Base-by-base conservation (phyloP, 2,888 invertebrate genomes). In the Tridacna gigas region DNA sequence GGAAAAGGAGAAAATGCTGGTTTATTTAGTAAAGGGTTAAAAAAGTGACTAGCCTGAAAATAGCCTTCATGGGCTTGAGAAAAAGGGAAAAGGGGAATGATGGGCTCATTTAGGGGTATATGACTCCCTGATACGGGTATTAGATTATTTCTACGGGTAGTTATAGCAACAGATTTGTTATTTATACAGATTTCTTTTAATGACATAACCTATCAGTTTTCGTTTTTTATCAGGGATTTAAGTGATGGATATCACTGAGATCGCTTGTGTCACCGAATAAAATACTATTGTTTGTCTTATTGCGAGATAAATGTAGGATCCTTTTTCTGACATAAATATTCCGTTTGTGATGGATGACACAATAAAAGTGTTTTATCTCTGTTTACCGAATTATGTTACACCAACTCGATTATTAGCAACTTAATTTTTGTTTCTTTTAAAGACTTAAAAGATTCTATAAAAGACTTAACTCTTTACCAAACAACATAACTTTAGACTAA, bases 171-270 rank as follows among this genome's bases (percentile, higher is more conserved):
- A 63, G 25, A 63, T 63, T n/a, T 63, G 63, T 63, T 63, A 63
- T 63, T 63, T 63, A 63, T 63, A 63, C 63, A 13, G 63, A 13
- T 63, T 25, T 37, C 37, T 25, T 25, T 25, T 20, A 25, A 25
- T 63, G 63, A 22, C 63, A 63, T 63, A 25, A 63, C 15, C 63
- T 63, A 63, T 63, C 63, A 63, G 63, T 25, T 63, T 63, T 63
- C 63, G n/a, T 25, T 22, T 63, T 63, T 63, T 63, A 22, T 25
- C 22, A n/a, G 22, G 13, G 22, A 63, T 63, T 25, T 63, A 63
- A 63, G 63, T 22, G 63, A 63, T 63, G 13, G 20, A 13, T 63
- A n/a, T 63, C 63, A 63, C 63, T 9, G 22, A 25, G 63, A 22
- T 63, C 63, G 22, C 63, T 63, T 63, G 26, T 63, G 26, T 22